Evolutionary conservation across 2,797 vertebrate genomes (phyloP).

Genomic region (Gallinago nigripennis): DNA sequence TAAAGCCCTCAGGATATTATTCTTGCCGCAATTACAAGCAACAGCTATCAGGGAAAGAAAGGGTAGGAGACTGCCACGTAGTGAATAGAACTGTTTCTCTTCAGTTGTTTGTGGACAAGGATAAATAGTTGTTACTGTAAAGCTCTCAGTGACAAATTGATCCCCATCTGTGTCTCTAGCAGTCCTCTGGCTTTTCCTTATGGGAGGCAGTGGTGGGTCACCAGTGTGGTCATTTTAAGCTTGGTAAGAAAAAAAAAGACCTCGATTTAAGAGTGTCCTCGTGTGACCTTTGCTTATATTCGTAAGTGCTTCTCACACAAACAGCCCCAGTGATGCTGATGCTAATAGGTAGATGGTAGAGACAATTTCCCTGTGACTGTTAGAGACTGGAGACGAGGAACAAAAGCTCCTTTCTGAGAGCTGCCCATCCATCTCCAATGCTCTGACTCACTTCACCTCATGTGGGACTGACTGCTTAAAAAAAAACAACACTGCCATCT

Average conservation of each 20-base stretch:
- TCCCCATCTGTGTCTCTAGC: not conserved
- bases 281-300: not conserved
- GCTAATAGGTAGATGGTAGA: constrained; percentile 31
- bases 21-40: constrained; percentile 34
- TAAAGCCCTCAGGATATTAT: constrained; percentile 42
- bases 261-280: not conserved
- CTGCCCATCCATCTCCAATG: constrained; percentile 14
- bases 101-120: not conserved
- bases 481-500: constrained; percentile 24
- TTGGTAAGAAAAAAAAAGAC: not conserved
- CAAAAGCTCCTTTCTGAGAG: constrained; percentile 64
- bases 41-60: not conserved
- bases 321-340: not conserved
- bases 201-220: not conserved
- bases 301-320: not conserved
- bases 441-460: constrained; percentile 50
- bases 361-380: not conserved
- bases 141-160: constrained; percentile 5
- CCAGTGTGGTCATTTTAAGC: not conserved
- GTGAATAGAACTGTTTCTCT: not conserved
- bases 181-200: not conserved
- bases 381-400: not conserved
- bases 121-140: not conserved
- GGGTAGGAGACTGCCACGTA: not conserved
- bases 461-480: constrained; percentile 6